Evolutionary conservation across 2,797 vertebrate genomes (phyloP).

Genomic region (Perdix hodgsoniae): DNA sequence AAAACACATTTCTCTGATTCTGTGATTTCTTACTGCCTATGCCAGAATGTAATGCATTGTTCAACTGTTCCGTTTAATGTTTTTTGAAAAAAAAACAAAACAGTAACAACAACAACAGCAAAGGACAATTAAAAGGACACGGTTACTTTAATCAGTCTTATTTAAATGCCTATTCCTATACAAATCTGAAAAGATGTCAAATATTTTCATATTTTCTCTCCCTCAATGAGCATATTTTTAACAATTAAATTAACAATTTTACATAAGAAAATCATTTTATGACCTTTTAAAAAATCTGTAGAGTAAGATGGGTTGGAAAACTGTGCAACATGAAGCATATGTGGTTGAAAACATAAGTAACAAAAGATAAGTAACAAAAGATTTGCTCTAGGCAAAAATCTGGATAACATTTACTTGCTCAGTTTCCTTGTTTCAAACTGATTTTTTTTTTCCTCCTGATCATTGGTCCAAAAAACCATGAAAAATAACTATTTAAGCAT

Average conservation of each 20-base stretch:
- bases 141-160: not conserved
- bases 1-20: not conserved
- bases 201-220: not conserved
- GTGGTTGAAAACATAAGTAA: constrained; percentile 16
- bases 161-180: not conserved
- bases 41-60: not conserved
- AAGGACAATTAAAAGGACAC: not conserved
- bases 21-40: not conserved
- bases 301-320: constrained; percentile 5
- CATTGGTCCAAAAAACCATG: constrained; percentile 27
- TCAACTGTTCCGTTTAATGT: not conserved
- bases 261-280: not conserved
- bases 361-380: constrained; percentile 31
- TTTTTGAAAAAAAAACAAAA: not conserved
- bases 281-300: not conserved
- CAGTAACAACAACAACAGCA: not conserved
- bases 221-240: not conserved
- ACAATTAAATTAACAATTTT: too few relatives aligned
- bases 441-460: constrained; percentile 21
- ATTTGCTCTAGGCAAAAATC: constrained; percentile 33
- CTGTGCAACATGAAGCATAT: not conserved
- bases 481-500: constrained; percentile 29
- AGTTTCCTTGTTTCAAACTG: constrained; percentile 25
- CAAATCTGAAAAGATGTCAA: not conserved
- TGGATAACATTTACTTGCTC: not conserved